A percentile compares a stretch with the other conserved stretches of the same genome.
Evolutionary conservation across 2,113 vertebrate genomes (phyloP).

Genomic region (Tetrao urogallus): DNA sequence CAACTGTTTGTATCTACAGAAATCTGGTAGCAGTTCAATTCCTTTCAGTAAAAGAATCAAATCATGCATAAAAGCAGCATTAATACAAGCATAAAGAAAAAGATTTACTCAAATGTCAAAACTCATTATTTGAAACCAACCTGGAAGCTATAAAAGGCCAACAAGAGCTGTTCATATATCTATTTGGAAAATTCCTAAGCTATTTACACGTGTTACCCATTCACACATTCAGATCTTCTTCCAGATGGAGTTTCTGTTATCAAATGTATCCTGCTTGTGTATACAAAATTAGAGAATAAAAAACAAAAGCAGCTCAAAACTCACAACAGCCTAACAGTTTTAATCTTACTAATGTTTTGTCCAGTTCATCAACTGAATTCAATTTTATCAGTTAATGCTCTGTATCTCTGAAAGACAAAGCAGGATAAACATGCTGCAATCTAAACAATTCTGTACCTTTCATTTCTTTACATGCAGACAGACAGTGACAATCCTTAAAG

Average conservation of each 20-base stretch:
- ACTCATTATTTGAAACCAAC: background rate
- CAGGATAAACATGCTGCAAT: background rate
- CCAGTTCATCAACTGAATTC: background rate
- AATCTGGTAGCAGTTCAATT: background rate
- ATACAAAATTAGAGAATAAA: background rate
- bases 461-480: background rate
- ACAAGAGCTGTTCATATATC: fast-evolving
- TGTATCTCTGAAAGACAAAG: background rate
- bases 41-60: background rate
- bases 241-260: background rate
- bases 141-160: background rate
- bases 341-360: background rate
- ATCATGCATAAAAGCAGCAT: background rate
- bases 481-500: background rate
- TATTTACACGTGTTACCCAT: background rate
- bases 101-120: background rate
- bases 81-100: background rate
- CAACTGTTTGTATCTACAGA: background rate
- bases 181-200: background rate
- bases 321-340: background rate
- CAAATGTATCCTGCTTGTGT: background rate
- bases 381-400: fast-evolving
- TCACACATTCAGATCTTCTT: background rate
- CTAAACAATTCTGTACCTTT: background rate
- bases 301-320: background rate